phyloP scores from a whole-genome alignment of 2,797 vertebrate genomes.

The Rhyacichthys aspro region DNA sequence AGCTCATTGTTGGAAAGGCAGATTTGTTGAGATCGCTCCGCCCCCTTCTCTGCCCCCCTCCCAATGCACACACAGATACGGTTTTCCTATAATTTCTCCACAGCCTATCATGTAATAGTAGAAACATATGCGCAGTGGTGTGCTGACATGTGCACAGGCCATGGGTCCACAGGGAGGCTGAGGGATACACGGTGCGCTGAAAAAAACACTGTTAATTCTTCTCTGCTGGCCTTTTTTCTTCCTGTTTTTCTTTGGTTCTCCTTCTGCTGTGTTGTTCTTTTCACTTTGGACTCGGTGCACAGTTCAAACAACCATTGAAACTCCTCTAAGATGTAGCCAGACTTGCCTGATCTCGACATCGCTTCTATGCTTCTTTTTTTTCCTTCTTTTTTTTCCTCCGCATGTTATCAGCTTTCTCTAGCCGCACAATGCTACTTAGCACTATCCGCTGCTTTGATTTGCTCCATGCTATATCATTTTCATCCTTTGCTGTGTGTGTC shows the following conservation, averaged over 20 bases:
- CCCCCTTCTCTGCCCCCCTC: conserved; percentile 54
- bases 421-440: background rate
- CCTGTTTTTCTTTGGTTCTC: conserved; percentile 39
- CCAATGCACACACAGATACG: conserved; percentile 73
- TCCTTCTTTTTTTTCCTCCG: background rate
- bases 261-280: conserved; percentile 26
- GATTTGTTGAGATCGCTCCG: conserved; percentile 48
- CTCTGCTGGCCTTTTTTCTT: conserved; percentile 36
- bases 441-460: background rate
- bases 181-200: conserved; percentile 78
- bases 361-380: background rate
- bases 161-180: conserved; percentile 83
- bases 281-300: conserved; percentile 21
- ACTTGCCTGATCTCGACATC: conserved; percentile 10
- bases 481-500: conserved; percentile 17
- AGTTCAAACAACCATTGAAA: background rate
- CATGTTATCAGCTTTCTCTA: background rate
- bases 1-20: conserved; percentile 66
- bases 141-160: conserved; percentile 74
- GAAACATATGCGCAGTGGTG: conserved; percentile 81
- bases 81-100: conserved; percentile 76
- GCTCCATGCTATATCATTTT: conserved; percentile 8
- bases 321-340: conserved; percentile 13
- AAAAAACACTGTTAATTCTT: conserved; percentile 65
- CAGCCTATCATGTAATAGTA: conserved; percentile 82